Percentiles rank a stretch among this genome's conserved stretches.
These are phyloP conservation scores for Saxidomus purpurata DNA, from an alignment of 1,140 invertebrate species.

Conservation along the genomic window DNA sequence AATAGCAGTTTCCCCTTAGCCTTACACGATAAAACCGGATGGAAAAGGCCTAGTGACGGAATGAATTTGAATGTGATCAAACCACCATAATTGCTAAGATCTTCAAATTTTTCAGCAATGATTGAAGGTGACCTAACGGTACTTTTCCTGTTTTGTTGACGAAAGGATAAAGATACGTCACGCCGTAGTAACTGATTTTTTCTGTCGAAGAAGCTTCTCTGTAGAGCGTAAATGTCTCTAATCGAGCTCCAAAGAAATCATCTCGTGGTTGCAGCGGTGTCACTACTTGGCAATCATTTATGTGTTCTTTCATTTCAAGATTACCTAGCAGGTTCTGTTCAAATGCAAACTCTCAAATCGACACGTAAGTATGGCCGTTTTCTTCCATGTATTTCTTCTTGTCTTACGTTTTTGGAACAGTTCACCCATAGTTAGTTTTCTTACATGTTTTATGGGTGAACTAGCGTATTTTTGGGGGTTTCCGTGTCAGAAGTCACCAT, in stretches of 20 bases:
- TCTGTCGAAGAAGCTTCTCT: constrained; percentile 28
- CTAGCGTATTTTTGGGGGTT: neutral
- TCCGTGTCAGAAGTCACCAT: constrained; percentile 71
- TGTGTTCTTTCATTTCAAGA: constrained; percentile 13
- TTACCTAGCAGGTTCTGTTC: neutral
- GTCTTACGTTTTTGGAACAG: constrained; percentile 55
- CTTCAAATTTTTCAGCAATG: constrained; percentile 31
- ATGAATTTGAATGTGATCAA: constrained; percentile 56
- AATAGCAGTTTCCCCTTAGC: neutral
- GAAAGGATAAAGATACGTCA: constrained; percentile 66
- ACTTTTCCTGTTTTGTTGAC: constrained; percentile 55
- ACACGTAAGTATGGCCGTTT: constrained; percentile 43
- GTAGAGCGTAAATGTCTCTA: constrained; percentile 61
- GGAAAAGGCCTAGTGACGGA: constrained; percentile 28
- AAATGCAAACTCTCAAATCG: constrained; percentile 62
- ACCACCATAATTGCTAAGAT: neutral
- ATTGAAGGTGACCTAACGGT: constrained; percentile 59
- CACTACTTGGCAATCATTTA: constrained; percentile 41
- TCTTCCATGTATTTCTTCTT: constrained; percentile 33
- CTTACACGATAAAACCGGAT: constrained; percentile 40
- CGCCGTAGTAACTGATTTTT: constrained; percentile 66
- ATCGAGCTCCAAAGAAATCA: constrained; percentile 62
- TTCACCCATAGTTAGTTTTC: constrained; percentile 56
- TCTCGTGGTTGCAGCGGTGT: constrained; percentile 58
- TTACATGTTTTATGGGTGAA: neutral